Evolutionary conservation across 2,888 invertebrate genomes (phyloP).

Genomic region (Tiphia femorata): DNA sequence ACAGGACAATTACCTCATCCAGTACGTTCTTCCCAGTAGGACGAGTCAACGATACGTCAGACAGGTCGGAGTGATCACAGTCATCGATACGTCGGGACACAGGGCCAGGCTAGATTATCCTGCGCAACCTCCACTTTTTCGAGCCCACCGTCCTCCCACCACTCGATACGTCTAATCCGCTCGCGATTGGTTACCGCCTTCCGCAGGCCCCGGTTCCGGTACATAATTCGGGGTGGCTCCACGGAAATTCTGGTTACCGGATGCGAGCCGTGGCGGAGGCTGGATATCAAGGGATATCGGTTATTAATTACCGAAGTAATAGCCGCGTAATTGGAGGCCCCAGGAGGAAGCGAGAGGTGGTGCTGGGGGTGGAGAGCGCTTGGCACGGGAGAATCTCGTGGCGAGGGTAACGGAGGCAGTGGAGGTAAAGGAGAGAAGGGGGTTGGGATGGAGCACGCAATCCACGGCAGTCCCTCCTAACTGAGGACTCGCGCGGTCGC

Average conservation of each 20-base stretch:
- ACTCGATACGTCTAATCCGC: too few relatives aligned
- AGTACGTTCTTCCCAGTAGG: too few relatives aligned
- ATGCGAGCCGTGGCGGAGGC: conserved; percentile 27
- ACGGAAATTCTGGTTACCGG: conserved; percentile 43
- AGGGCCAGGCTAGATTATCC: too few relatives aligned
- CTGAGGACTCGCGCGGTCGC: background rate
- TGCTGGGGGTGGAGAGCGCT: background rate
- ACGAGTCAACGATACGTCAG: too few relatives aligned
- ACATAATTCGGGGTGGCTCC: conserved; percentile 37
- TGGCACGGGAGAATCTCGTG: conserved; percentile 7
- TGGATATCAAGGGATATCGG: conserved; percentile 47
- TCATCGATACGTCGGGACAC: too few relatives aligned
- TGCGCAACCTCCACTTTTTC: too few relatives aligned
- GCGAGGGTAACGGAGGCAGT: background rate
- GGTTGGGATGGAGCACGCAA: too few relatives aligned
- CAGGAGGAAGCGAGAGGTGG: conserved; percentile 17
- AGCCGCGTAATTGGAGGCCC: conserved; percentile 52
- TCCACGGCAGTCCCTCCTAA: background rate
- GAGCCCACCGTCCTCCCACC: too few relatives aligned
- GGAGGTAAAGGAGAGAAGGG: background rate
- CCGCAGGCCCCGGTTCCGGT: conserved; percentile 12
- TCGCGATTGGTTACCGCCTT: conserved; percentile 17
- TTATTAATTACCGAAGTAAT: conserved; percentile 60
- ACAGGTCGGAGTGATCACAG: too few relatives aligned
- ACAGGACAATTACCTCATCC: too few relatives aligned